These are phyloP conservation scores for Eulemur mongoz DNA, from an alignment of 2,797 vertebrate genomes.

Conservation along the genomic window DNA sequence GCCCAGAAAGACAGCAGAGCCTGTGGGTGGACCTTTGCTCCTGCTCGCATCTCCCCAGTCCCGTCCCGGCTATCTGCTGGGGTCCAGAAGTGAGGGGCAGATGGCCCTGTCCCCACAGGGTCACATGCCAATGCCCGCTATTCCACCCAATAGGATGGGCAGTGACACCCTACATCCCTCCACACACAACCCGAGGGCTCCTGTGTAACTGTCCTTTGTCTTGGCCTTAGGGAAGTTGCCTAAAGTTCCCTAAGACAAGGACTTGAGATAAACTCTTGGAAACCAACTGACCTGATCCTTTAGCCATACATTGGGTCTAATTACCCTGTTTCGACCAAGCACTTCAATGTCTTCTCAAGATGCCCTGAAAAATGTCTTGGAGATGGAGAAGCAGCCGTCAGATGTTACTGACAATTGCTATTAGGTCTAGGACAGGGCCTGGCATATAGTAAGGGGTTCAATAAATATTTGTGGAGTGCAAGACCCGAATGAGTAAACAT, in stretches of 20 bases:
- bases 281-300: fast-evolving
- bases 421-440: not conserved
- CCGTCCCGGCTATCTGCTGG: not conserved
- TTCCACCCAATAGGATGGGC: too few relatives aligned
- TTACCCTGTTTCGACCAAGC: not conserved
- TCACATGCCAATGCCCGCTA: fast-evolving
- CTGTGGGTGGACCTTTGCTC: not conserved
- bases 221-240: not conserved
- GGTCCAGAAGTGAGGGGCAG: not conserved
- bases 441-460: fast-evolving
- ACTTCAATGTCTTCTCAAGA: not conserved
- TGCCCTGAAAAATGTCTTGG: not conserved
- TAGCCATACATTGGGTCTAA: not conserved
- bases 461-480: not conserved
- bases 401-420: not conserved
- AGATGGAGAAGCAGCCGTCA: not conserved
- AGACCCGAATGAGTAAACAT: not conserved
- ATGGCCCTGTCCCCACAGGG: not conserved
- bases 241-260: not conserved
- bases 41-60: not conserved
- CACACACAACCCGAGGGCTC: not conserved
- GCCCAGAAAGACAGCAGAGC: not conserved
- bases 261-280: not conserved
- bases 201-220: not conserved
- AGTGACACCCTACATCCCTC: not conserved